phyloP scores from a whole-genome alignment of 1,140 invertebrate species.

The Saxidomus purpurata region DNA sequence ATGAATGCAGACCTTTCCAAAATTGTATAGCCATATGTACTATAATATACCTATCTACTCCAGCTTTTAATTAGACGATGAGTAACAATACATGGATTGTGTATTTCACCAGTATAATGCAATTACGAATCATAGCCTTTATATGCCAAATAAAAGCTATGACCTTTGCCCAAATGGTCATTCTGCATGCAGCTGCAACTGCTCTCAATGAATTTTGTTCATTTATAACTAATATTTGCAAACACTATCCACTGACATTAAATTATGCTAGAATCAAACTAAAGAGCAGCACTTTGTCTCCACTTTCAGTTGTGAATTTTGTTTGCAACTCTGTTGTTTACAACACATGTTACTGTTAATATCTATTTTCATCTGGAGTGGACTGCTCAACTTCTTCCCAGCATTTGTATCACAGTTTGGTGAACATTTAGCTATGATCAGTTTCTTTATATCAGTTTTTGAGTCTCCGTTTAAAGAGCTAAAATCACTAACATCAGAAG shows the following conservation, averaged over 20 bases:
- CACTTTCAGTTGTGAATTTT: slow-evolving; percentile 70
- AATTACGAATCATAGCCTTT: too few relatives aligned
- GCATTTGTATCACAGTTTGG: slow-evolving; percentile 65
- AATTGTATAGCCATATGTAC: too few relatives aligned
- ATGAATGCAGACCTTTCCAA: too few relatives aligned
- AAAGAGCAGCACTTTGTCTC: slow-evolving; percentile 84
- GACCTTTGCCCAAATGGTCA: not conserved
- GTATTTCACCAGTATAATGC: too few relatives aligned
- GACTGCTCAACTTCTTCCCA: slow-evolving; percentile 52
- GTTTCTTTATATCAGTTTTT: slow-evolving; percentile 34
- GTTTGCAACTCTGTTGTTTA: slow-evolving; percentile 68
- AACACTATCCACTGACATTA: too few relatives aligned
- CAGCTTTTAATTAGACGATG: too few relatives aligned
- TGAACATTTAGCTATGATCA: slow-evolving; percentile 60
- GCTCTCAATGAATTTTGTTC: not conserved
- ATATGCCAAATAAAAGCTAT: not conserved
- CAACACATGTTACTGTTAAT: slow-evolving; percentile 81
- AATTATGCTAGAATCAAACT: slow-evolving; percentile 72
- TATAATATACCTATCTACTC: too few relatives aligned
- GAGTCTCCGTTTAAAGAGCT: slow-evolving; percentile 22
- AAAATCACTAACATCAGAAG: slow-evolving; percentile 47
- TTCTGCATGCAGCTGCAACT: not conserved
- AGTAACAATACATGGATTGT: too few relatives aligned
- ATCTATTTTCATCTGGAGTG: slow-evolving; percentile 70
- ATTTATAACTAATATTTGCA: too few relatives aligned